Conservation (phyloP, 2,113 vertebrate genomes). For the Brevimyrus niger region DNA sequence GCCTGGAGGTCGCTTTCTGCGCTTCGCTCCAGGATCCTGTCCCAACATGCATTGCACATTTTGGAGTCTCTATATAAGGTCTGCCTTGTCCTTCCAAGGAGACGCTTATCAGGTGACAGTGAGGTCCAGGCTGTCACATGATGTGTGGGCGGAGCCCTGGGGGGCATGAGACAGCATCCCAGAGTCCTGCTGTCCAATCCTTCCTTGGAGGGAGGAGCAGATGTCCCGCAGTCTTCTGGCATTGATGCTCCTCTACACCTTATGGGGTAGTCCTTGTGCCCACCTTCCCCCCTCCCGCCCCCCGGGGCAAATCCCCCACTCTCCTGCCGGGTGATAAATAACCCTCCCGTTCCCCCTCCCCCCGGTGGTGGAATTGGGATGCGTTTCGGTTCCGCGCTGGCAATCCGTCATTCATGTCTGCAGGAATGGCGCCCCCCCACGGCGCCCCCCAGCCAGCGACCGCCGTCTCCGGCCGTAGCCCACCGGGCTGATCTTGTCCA, state of each 20-base stretch:
- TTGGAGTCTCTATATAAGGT: slow-evolving; percentile 32
- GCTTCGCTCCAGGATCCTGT: slow-evolving; percentile 46
- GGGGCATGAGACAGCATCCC: too few relatives aligned
- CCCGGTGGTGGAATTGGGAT: slow-evolving; percentile 45
- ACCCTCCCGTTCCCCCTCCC: neutral
- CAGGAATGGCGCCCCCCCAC: slow-evolving; percentile 37
- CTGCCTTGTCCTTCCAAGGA: slow-evolving; percentile 30
- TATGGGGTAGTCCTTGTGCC: slow-evolving; percentile 41
- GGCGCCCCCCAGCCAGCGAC: slow-evolving; percentile 34
- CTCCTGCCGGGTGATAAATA: neutral
- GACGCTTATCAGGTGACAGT: slow-evolving; percentile 47
- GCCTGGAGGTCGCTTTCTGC: slow-evolving; percentile 59
- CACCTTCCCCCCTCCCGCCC: neutral
- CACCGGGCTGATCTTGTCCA: slow-evolving; percentile 71
- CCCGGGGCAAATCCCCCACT: neutral
- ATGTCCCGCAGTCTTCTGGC: neutral
- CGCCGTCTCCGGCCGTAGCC: slow-evolving; percentile 85
- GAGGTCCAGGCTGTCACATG: slow-evolving; percentile 44
- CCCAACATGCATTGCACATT: slow-evolving; percentile 46
- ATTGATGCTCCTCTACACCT: slow-evolving; percentile 28
- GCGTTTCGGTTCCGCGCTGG: slow-evolving; percentile 47
- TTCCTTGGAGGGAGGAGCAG: neutral
- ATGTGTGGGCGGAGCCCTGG: neutral
- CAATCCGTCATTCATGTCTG: slow-evolving; percentile 53
- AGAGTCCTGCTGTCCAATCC: neutral